Evolutionary conservation across 2,888 invertebrate genomes (phyloP).

Genomic region (Pheosia gnoma): DNA sequence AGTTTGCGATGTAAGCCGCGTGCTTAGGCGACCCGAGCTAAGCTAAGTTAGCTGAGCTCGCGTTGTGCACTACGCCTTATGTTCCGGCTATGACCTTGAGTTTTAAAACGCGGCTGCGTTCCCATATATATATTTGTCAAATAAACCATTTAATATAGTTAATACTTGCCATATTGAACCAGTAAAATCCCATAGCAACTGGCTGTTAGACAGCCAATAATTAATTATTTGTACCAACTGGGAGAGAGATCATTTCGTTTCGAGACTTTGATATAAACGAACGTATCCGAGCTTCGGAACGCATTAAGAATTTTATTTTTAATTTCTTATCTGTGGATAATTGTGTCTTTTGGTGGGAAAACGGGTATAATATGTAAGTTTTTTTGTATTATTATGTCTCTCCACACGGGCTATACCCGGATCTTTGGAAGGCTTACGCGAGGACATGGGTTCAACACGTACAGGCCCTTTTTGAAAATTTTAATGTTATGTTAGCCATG

Average conservation of each 20-base stretch:
- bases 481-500: too few species aligned
- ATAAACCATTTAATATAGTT: background rate
- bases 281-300: slow-evolving; percentile 13
- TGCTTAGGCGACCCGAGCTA: too few species aligned
- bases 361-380: slow-evolving; percentile 19
- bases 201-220: background rate
- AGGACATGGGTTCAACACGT: too few species aligned
- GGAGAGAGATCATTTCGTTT: background rate
- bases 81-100: background rate
- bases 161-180: background rate
- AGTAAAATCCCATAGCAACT: background rate
- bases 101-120: background rate
- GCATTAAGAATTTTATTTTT: background rate
- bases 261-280: background rate
- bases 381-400: background rate
- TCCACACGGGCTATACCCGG: too few species aligned
- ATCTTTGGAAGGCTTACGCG: too few species aligned
- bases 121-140: background rate
- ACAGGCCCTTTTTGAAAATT: too few species aligned
- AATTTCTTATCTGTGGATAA: slow-evolving; percentile 16
- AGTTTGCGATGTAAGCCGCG: too few species aligned
- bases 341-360: slow-evolving; percentile 34
- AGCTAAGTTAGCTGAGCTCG: too few species aligned
- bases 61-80: too few species aligned
- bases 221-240: background rate